phyloP scores from a whole-genome alignment of 2,888 invertebrate genomes.

The Agrilus mali region DNA sequence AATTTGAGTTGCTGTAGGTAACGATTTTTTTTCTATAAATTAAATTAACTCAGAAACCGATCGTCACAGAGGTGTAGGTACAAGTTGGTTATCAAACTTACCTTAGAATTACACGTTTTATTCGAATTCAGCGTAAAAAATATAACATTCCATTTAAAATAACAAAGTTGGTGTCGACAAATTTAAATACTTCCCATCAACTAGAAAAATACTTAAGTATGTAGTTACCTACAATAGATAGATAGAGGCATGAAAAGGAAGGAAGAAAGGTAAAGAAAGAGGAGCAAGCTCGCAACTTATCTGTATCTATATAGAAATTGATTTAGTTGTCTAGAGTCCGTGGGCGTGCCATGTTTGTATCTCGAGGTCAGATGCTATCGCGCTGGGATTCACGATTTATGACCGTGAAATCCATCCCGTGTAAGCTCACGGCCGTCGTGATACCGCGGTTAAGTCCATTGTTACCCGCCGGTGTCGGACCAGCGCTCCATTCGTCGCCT shows the following conservation, averaged over 20 bases:
- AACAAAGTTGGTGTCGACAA: too few species aligned
- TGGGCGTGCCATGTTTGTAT: conserved; percentile 35
- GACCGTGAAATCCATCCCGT: conserved; percentile 30
- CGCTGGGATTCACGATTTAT: conserved; percentile 32
- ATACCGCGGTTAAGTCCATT: conserved; percentile 15
- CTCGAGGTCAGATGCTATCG: conserved; percentile 29
- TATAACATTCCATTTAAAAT: too few species aligned
- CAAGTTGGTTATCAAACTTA: too few species aligned
- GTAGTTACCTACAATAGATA: not conserved
- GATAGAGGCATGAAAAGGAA: not conserved
- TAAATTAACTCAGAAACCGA: too few species aligned
- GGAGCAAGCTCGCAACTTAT: conserved; percentile 16
- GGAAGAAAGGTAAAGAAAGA: too few species aligned
- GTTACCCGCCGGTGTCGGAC: conserved; percentile 1
- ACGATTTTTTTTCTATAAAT: too few species aligned
- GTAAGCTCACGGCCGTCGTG: conserved; percentile 26
- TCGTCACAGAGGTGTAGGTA: too few species aligned
- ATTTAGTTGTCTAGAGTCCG: conserved; percentile 36
- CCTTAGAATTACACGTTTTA: too few species aligned
- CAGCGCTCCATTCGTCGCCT: conserved; percentile 2
- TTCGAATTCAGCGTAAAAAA: too few species aligned
- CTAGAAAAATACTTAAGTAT: not conserved
- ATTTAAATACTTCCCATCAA: too few species aligned
- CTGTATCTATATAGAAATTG: conserved; percentile 25
- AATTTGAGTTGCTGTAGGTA: too few species aligned